Conservation (phyloP, 1,140 invertebrate species). For the Medauroidea extradentata region DNA sequence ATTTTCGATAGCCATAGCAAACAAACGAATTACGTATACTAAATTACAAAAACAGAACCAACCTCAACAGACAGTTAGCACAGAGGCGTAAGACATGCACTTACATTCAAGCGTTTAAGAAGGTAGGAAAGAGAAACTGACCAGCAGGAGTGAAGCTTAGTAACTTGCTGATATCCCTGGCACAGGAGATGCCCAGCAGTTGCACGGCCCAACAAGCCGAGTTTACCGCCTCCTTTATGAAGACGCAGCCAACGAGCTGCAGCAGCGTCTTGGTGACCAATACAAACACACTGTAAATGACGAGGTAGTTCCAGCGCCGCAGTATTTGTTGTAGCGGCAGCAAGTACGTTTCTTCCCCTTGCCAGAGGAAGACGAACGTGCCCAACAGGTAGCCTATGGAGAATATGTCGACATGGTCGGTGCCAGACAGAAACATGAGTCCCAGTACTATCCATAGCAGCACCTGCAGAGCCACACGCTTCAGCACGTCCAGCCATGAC, state of each 20-base stretch:
- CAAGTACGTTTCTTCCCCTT: slow-evolving; percentile 92
- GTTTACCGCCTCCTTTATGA: slow-evolving; percentile 54
- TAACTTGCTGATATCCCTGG: slow-evolving; percentile 51
- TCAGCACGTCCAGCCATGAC: slow-evolving; percentile 80
- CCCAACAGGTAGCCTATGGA: slow-evolving; percentile 94
- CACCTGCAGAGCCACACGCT: slow-evolving; percentile 76
- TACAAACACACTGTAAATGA: slow-evolving; percentile 86
- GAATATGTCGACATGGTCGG: slow-evolving; percentile 87
- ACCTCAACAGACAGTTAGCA: no score
- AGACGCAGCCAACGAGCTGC: slow-evolving; percentile 88
- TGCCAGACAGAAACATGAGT: slow-evolving; percentile 91
- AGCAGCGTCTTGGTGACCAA: slow-evolving; percentile 81
- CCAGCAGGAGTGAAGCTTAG: no score
- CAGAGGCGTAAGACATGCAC: no score
- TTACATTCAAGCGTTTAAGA: no score
- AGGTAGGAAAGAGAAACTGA: no score
- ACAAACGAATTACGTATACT: no score
- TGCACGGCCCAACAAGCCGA: slow-evolving; percentile 86
- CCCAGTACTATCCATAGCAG: slow-evolving; percentile 93
- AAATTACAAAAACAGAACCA: no score
- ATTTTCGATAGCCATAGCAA: no score
- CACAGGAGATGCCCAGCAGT: slow-evolving; percentile 83
- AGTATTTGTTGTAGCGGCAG: slow-evolving; percentile 76
- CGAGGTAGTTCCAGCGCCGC: slow-evolving; percentile 84
- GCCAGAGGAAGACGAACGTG: slow-evolving; percentile 95